Conservation (phyloP, 2,888 invertebrate species). For the Rotaria macrura region DNA sequence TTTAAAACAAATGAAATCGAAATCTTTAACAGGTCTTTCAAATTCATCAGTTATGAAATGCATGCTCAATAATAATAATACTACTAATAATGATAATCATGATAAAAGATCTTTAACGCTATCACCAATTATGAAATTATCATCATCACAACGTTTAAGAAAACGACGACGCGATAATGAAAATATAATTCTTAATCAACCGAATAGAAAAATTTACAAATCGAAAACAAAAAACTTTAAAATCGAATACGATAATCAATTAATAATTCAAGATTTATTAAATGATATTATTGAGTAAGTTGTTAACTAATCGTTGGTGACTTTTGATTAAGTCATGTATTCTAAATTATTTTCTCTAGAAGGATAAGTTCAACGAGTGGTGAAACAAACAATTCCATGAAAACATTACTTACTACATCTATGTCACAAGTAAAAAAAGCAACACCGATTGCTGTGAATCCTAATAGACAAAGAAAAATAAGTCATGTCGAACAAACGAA, state of each 20-base stretch:
- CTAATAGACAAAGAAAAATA: neutral
- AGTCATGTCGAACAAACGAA: neutral
- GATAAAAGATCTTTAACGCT: neutral
- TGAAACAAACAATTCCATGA: neutral
- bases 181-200: neutral
- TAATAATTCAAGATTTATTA: neutral
- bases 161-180: neutral
- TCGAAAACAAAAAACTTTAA: neutral
- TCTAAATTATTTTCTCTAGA: neutral
- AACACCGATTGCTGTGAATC: neutral
- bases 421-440: neutral
- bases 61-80: neutral
- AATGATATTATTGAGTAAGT: neutral
- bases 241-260: neutral
- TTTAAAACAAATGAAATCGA: neutral
- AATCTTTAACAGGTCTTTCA: neutral
- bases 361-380: neutral
- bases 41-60: neutral
- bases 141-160: neutral
- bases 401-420: neutral
- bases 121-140: neutral
- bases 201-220: neutral
- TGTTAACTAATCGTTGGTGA: too few relatives aligned
- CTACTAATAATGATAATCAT: too few relatives aligned
- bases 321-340: neutral